A percentile compares a stretch with the other conserved stretches of the same genome.
Evolutionary conservation across 2,888 invertebrate species (phyloP).

Genomic region (Tricholauxania praeusta): DNA sequence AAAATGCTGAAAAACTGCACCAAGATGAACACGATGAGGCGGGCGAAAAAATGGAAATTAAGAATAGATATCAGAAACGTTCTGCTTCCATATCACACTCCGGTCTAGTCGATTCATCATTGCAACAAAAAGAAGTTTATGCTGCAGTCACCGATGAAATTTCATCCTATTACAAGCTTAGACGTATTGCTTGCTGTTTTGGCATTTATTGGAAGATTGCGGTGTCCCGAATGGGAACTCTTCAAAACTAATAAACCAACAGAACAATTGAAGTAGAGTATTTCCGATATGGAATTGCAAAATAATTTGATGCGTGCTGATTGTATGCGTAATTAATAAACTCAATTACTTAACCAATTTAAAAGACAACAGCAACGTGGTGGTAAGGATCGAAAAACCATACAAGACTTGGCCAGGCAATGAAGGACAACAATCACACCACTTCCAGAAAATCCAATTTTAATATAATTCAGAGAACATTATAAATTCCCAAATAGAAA

Average conservation of each 20-base stretch:
- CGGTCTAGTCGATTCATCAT: slow-evolving; percentile 10
- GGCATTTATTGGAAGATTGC: slow-evolving; percentile 57
- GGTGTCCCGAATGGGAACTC: slow-evolving; percentile 56
- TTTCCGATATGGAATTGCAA: slow-evolving; percentile 60
- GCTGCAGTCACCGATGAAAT: slow-evolving; percentile 13
- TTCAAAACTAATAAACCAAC: slow-evolving; percentile 36
- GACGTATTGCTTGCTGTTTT: slow-evolving; percentile 55
- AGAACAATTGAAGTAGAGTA: slow-evolving; percentile 51
- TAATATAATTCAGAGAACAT: no score
- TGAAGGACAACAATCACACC: no score
- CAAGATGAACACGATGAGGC: no score
- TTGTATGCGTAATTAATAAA: no score
- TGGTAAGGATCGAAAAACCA: no score
- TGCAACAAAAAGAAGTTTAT: slow-evolving; percentile 15
- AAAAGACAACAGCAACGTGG: no score
- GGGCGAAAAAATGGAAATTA: no score
- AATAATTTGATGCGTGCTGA: slow-evolving; percentile 64
- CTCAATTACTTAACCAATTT: no score
- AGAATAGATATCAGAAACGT: slow-evolving; percentile 23
- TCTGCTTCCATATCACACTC: slow-evolving; percentile 18
- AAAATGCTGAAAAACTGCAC: no score
- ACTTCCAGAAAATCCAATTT: no score
- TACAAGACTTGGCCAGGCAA: no score
- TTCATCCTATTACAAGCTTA: slow-evolving; percentile 52
- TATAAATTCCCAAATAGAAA: no score